Evolutionary conservation across 1,140 invertebrate genomes (phyloP), one percentile per base, ranked within the genome.

Genomic region (Rhizoglyphus robini): DNA sequence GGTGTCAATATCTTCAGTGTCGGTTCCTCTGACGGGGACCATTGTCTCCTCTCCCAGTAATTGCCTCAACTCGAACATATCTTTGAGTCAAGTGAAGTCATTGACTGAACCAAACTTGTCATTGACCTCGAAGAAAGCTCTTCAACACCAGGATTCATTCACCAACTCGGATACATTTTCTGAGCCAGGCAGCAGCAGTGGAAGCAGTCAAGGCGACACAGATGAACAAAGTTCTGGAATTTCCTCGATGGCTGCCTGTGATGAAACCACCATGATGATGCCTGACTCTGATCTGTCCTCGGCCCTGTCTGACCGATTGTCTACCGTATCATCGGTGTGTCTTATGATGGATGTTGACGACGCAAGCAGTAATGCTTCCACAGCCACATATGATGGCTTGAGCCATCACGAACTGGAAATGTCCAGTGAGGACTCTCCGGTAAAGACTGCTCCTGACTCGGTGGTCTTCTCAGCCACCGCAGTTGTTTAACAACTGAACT

Each of bases 1-100:
- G 91, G 90, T 60, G 96, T 83, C 4, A 72, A 68, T 69, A 76
- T 72, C 69, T 88, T 81, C 47, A 96, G 80, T 29, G 27, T 60
- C 13, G 30, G 25, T 32, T 2, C 15, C 15, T 34, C 15, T 20
- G 15, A 23, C 3, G 13, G n/a, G 15, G 27, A 34, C 15, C 4
- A 60, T 58, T 8, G 25, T 11, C 27, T 29, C 15, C 27, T n/a
- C 27, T 46, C 8, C 13, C 13, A 29, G 11, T 23, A 29, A 34
- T 46, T 11, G 11, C 3, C 30, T n/a, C 3, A 29, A 34, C 2
- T 15, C 15, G 1, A 23, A 51, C 3, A 27, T 32, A 34, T 15
- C 15, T 13, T 34, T 34, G 58, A 60, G 2, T 11, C 15, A 46
- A 2, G 36, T 11, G 1, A 60, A 60, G 1, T 11, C 27, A 2